Evolutionary conservation across 2,797 vertebrate species (phyloP).

Genomic region (Notolepis coatsorum): DNA sequence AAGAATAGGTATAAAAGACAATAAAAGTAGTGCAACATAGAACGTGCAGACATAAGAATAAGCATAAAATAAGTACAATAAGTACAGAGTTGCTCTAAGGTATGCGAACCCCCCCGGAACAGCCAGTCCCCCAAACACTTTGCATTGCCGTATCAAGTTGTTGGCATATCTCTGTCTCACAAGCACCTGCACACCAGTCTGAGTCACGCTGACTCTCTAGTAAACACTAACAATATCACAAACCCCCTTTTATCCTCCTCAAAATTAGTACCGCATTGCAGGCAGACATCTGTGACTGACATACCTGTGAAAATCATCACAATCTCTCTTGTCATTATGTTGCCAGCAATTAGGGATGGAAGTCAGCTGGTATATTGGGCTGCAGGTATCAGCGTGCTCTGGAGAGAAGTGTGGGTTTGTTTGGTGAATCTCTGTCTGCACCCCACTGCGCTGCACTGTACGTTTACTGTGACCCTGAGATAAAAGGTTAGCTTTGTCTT

Average conservation of each 20-base stretch:
- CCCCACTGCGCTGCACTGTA: conserved; percentile 43
- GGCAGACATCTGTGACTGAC: conserved; percentile 50
- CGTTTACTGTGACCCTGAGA: conserved; percentile 38
- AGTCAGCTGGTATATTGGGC: conserved; percentile 63
- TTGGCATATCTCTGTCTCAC: conserved; percentile 5
- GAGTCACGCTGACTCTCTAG: background rate
- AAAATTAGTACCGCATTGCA: conserved; percentile 63
- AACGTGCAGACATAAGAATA: too few species aligned
- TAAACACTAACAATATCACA: conserved; percentile 22
- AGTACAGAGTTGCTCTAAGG: too few species aligned
- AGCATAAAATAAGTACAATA: too few species aligned
- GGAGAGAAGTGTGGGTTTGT: too few species aligned
- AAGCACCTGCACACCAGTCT: conserved; percentile 38
- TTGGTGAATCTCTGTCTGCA: conserved; percentile 36
- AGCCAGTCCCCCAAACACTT: conserved; percentile 8
- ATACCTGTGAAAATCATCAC: conserved; percentile 64
- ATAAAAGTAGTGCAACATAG: too few species aligned
- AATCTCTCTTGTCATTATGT: conserved; percentile 69
- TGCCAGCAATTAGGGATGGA: conserved; percentile 50
- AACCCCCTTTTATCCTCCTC: conserved; percentile 45
- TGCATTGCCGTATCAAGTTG: conserved; percentile 36
- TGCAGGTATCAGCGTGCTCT: too few species aligned
- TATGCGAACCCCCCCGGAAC: too few species aligned
- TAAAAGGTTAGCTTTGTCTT: conserved; percentile 39
- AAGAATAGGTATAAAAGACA: too few species aligned